Conservation (phyloP, 2,797 vertebrate genomes). For the Chromis chromis region DNA sequence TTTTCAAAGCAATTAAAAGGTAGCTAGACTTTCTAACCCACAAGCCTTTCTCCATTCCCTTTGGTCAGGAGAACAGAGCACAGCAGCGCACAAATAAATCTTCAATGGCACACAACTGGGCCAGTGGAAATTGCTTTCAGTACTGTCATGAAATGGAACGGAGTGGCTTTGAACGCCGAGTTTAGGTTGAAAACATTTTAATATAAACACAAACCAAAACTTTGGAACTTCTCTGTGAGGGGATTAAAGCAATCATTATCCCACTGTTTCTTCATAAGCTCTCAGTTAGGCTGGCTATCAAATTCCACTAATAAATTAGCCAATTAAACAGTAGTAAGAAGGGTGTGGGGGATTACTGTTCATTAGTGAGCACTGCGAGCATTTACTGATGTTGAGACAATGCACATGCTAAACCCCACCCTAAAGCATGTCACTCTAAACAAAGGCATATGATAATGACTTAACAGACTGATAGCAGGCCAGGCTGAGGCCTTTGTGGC, state of each 20-base stretch:
- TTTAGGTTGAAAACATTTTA: constrained; percentile 50
- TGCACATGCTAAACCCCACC: constrained; percentile 47
- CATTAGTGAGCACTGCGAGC: constrained; percentile 67
- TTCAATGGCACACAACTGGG: constrained; percentile 43
- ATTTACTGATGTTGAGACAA: constrained; percentile 67
- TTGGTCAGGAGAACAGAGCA: constrained; percentile 50
- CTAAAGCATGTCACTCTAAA: constrained; percentile 56
- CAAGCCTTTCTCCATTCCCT: constrained; percentile 39
- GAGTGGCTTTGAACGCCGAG: constrained; percentile 37
- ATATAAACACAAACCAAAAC: constrained; percentile 50
- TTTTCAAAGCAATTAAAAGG: constrained; percentile 42
- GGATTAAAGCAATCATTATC: constrained; percentile 54
- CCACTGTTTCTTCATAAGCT: constrained; percentile 36
- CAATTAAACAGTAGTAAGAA: constrained; percentile 60
- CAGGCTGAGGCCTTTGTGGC: constrained; percentile 60
- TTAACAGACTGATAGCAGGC: constrained; percentile 52
- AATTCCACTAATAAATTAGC: constrained; percentile 62
- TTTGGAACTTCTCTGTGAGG: constrained; percentile 36
- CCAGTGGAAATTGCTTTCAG: constrained; percentile 55
- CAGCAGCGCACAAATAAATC: constrained; percentile 43
- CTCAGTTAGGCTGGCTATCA: constrained; percentile 44
- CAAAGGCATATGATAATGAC: constrained; percentile 72
- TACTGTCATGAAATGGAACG: constrained; percentile 42
- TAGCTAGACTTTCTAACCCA: constrained; percentile 32
- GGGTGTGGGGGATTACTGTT: constrained; percentile 58